A percentile compares a stretch with the other conserved stretches of the same genome.
phyloP scores from a whole-genome alignment of 2,113 vertebrate species.

The Pantherophis guttatus region DNA sequence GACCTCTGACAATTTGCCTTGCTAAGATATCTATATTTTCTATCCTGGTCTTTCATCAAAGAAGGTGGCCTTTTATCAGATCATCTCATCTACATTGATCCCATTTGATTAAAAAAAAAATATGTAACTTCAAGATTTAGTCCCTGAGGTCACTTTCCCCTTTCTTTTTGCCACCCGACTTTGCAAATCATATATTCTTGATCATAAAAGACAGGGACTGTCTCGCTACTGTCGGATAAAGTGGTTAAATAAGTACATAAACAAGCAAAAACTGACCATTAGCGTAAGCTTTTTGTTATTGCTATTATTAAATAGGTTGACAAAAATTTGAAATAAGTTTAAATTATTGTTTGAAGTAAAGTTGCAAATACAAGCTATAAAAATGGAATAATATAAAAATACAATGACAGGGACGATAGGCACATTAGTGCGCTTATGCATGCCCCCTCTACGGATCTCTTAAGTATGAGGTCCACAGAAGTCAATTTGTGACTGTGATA shows the following conservation, averaged over 20 bases:
- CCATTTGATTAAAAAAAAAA: not conserved
- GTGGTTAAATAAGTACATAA: conserved; percentile 6
- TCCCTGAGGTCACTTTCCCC: not conserved
- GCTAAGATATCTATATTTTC: not conserved
- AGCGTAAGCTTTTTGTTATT: not conserved
- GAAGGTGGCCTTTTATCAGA: not conserved
- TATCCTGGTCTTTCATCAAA: not conserved
- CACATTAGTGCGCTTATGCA: too few relatives aligned
- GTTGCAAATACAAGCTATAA: not conserved
- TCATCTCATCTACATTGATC: not conserved
- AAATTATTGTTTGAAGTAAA: not conserved
- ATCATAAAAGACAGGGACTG: not conserved
- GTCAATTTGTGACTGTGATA: not conserved
- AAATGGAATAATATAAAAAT: not conserved
- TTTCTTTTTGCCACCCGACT: not conserved
- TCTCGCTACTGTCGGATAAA: not conserved
- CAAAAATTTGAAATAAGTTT: not conserved
- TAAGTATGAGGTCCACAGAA: too few relatives aligned
- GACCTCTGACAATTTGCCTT: not conserved
- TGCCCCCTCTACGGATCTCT: too few relatives aligned
- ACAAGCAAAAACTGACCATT: conserved; percentile 42
- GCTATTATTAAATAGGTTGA: not conserved
- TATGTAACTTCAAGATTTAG: not conserved
- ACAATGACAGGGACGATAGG: too few relatives aligned
- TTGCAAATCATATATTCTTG: not conserved